Base-by-base conservation (phyloP, 2,113 vertebrate genomes). In the Menidia beryllina region DNA sequence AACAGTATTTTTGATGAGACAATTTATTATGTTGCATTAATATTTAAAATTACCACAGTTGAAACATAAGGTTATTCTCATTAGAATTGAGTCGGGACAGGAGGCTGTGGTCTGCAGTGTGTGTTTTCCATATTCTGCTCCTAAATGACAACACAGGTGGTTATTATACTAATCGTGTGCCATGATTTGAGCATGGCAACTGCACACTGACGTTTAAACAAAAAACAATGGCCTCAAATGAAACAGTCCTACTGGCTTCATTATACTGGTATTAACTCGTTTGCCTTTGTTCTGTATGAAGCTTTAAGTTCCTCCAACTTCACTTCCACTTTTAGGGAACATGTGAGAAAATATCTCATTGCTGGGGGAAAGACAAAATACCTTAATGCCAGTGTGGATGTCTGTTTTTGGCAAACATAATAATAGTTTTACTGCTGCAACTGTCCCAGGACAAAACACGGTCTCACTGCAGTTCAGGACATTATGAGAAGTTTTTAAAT, bases 311-410 rank as follows among this genome's bases (percentile, higher is more conserved):
- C 17, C 30, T 5, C 24, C 25, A 64, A 2, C 23, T 26, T 38
- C 39, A 51, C 26, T 34, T 20, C 30, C 30, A 51, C 25, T 64
- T 20, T 21, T 39, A 43, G 41, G 27, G 36, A 24, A 27, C 34
- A n/a, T 62, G 19, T 45, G 51, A 58, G 21, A 67, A 39, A 55
- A 50, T 45, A 57, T 34, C 61, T 49, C 5, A 17, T 5, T 17
- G 41, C 14, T 24, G 30, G 19, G 24, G 25, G 13, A n/a, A 39
- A 30, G 25, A 47, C 20, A 13, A 48, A 56, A 51, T n/a, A 75
- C 56, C 66, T 58, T 30, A 76, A 82, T 69, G 71, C 71, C 58
- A 75, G 20, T 27, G 48, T 49, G 14, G 56, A 59, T n/a, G 5
- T 79, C 43, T 76, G 20, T 36, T 45, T 45, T 3, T 0, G 20